Conservation (phyloP, 2,888 invertebrate genomes). For the Dicyrtoma fusca region DNA sequence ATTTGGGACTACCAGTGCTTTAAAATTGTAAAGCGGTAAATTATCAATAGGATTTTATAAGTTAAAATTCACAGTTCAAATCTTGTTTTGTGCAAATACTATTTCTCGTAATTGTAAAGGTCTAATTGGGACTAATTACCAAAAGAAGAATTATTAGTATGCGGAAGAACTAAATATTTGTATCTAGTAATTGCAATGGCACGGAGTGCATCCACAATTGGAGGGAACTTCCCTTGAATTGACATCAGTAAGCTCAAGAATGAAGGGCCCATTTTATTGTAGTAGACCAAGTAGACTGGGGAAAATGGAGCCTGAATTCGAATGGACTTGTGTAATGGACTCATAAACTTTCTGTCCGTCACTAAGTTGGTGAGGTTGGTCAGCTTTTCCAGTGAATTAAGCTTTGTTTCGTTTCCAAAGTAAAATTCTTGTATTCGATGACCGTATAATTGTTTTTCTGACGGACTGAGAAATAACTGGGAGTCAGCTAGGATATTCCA, state of each 20-base stretch:
- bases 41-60: no score
- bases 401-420: constrained; percentile 11
- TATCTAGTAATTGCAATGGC: no score
- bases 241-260: not conserved
- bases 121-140: no score
- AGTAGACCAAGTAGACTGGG: constrained; percentile 24
- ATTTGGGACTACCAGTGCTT: no score
- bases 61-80: no score
- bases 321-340: not conserved
- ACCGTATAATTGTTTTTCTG: constrained; percentile 5
- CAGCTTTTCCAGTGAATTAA: not conserved
- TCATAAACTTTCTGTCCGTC: constrained; percentile 8
- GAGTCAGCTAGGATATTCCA: constrained; percentile 25
- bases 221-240: constrained; percentile 12
- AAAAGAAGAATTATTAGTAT: no score
- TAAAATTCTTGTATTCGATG: constrained; percentile 25
- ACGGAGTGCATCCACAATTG: not conserved
- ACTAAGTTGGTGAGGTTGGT: not conserved
- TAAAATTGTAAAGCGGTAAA: no score
- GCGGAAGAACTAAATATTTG: no score
- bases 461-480: not conserved
- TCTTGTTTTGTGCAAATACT: no score
- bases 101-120: no score
- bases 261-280: constrained; percentile 1
- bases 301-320: constrained; percentile 5